Evolutionary conservation across 1,140 invertebrate genomes (phyloP), one percentile per base, ranked within the genome.

Genomic region (Venustaconcha ellipsiformis): DNA sequence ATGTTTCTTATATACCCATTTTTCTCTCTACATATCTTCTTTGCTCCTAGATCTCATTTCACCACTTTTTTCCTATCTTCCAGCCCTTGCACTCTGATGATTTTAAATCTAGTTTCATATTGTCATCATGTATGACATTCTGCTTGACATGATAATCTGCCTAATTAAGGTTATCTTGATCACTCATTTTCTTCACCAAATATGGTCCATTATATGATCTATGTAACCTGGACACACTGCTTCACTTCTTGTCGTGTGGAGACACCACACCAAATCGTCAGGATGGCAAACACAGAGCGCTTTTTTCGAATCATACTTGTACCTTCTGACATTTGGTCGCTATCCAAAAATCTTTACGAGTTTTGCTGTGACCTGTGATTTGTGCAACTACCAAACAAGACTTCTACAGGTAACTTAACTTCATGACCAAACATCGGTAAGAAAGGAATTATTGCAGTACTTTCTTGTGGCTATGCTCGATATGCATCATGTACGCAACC

Each of bases 401-500:
- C 14, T n/a, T 77, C 67, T 14, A 60, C 18, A 26, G 70, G 76
- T 14, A 78, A 26, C 23, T 70, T 20, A 1, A 72, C 48, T 18
- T 78, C 59, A 57, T 67, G 56, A 3, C 76, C 76, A 6, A 72
- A 11, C 15, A 37, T 20, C 1, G 72, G 48, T 14, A 72, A 14
- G 57, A 68, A 72, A 5, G 70, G 70, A 14, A 67, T 67, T 1
- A 72, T n/a, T 26, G 48, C 15, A 5, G 69, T 77, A 3, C 64
- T 72, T 26, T 68, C 60, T 55, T 78, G 48, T 37, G 70, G 76
- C 18, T 70, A 62, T 4, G 76, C 26, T n/a, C 66, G 14, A 58
- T 69, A 78, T 1, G 76, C 70, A 4, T 65, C 76, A 23, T 69
- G 63, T 14, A 77, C 30, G 56, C 70, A 72, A 2, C 64, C 69